Evolutionary conservation across 2,888 invertebrate genomes (phyloP), one percentile per base, ranked within the genome.

Genomic region (Oscheius sp.): DNA sequence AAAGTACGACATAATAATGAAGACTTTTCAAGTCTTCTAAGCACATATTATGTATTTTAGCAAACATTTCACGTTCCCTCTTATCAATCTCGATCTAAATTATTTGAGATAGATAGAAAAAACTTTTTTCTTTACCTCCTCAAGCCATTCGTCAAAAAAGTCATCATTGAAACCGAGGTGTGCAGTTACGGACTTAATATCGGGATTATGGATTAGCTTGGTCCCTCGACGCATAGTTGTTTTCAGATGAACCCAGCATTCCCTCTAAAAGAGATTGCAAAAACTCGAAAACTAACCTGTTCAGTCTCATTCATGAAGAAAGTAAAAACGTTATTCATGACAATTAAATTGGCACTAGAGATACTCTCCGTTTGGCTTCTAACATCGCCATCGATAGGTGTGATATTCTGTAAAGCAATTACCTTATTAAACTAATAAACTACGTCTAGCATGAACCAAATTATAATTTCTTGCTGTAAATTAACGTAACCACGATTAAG

Each of bases 261-360:
- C 63, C 25, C 69, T 64, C 72, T 78, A 45, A 68, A 25, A 34
- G 17, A n/a, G n/a, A n/a, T n/a, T n/a, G 57, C 3, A n/a, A 42
- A 2, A 34, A 17, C n/a, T 27, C 27, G 31, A 31, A 17, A 3
- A 31, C 37, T 45, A 10, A 87, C 89, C 83, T 92, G 92, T 67
- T 90, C 89, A 34, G 90, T 89, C 65, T 87, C 84, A 46, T 90
- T 87, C 70, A 91, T 87, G 88, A 92, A 92, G 85, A 91, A 92
- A 81, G 92, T 91, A 83, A 92, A 90, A 1, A 91, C 90, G 87
- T 92, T 92, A 78, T 92, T 90, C 66, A 92, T 87, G 29, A 92
- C 87, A 63, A 92, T 88, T 0, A 90, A 88, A 86, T 92, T 90
- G 15, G 91, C 90, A 68, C 87, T 86, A 68, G 88, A 80, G 20